phyloP scores from a whole-genome alignment of 1,140 invertebrate species.

The Listronotus oregonensis region DNA sequence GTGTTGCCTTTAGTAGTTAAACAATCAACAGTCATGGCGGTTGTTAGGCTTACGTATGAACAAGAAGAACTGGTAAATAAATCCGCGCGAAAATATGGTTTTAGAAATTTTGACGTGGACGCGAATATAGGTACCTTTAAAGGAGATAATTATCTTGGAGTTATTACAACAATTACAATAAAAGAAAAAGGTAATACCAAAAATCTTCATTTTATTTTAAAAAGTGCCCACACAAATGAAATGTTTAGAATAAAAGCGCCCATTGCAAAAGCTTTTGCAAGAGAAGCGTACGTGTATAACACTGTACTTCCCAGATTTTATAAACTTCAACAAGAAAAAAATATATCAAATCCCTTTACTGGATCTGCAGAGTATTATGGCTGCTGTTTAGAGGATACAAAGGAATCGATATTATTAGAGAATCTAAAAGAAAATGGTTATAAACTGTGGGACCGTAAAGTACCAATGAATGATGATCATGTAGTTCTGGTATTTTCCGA shows the following conservation, averaged over 20 bases:
- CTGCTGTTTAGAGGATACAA: constrained; percentile 46
- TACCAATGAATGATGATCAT: constrained; percentile 57
- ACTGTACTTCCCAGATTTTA: constrained; percentile 33
- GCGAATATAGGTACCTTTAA: constrained; percentile 31
- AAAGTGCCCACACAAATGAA: constrained; percentile 35
- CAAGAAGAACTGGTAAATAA: constrained; percentile 27
- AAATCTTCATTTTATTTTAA: constrained; percentile 37
- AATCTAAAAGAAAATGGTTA: constrained; percentile 57
- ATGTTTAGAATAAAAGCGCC: constrained; percentile 26
- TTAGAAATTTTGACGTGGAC: constrained; percentile 33
- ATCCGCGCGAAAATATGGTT: constrained; percentile 29
- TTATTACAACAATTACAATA: constrained; percentile 34
- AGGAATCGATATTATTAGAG: constrained; percentile 62
- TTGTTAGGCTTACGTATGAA: constrained; percentile 9
- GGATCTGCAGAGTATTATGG: constrained; percentile 53
- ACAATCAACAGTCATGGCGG: background rate
- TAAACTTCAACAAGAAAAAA: constrained; percentile 33
- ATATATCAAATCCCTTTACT: constrained; percentile 39
- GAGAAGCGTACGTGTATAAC: constrained; percentile 42
- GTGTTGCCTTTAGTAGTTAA: background rate
- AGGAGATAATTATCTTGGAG: constrained; percentile 44
- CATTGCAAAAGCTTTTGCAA: constrained; percentile 36
- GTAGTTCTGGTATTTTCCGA: constrained; percentile 56
- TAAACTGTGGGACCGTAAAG: constrained; percentile 57
- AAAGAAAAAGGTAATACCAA: constrained; percentile 18